These are phyloP conservation scores for Hemicrepidius hirtus DNA, from an alignment of 2,888 invertebrate genomes.

Conservation along the genomic window DNA sequence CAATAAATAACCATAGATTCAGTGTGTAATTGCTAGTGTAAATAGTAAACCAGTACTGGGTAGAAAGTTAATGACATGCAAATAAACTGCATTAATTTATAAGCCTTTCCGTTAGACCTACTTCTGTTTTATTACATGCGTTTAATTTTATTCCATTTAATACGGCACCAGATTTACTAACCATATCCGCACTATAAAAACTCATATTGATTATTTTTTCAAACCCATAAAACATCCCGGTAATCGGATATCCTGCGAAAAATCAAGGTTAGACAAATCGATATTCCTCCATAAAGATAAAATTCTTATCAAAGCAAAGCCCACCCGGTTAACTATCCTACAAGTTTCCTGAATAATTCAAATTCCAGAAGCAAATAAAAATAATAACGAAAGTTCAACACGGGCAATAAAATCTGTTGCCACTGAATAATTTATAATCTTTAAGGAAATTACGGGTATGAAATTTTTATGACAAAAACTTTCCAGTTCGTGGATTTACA, in stretches of 20 bases:
- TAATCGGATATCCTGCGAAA: not conserved
- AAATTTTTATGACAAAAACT: slow-evolving; percentile 19
- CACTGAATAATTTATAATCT: slow-evolving; percentile 29
- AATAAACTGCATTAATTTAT: slow-evolving; percentile 58
- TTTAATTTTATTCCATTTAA: slow-evolving; percentile 43
- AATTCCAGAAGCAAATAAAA: slow-evolving; percentile 17
- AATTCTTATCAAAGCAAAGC: not conserved
- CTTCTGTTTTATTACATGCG: slow-evolving; percentile 52
- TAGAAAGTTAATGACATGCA: slow-evolving; percentile 61
- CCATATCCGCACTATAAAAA: slow-evolving; percentile 25
- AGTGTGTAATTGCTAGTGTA: slow-evolving; percentile 58
- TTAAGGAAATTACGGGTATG: slow-evolving; percentile 18
- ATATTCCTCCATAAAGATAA: not conserved
- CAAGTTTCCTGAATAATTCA: slow-evolving; percentile 6
- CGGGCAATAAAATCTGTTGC: slow-evolving; percentile 21
- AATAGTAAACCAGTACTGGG: slow-evolving; percentile 55
- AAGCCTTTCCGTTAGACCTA: slow-evolving; percentile 60
- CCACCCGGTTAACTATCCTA: not conserved
- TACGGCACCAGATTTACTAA: slow-evolving; percentile 34
- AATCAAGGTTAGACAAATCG: not conserved
- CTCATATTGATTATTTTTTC: not conserved
- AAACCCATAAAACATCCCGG: slow-evolving; percentile 15
- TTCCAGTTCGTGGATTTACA: slow-evolving; percentile 25
- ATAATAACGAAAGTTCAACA: slow-evolving; percentile 13
- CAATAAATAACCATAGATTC: slow-evolving; percentile 54